A percentile compares a stretch with the other conserved stretches of the same genome.
Evolutionary conservation across 2,113 vertebrate species (phyloP).

Genomic region (Crotalus horridus): DNA sequence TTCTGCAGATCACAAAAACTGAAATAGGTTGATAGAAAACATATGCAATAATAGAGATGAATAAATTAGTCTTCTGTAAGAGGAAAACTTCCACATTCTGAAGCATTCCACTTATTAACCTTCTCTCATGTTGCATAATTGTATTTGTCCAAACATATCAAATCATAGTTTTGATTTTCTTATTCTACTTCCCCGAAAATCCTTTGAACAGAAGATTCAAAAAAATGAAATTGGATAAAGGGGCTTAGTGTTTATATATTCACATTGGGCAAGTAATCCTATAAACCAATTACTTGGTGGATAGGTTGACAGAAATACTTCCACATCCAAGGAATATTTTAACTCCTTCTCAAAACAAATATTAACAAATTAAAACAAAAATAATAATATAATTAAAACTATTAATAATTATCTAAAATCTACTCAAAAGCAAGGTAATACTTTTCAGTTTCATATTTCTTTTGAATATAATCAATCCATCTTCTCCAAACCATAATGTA

Average conservation of each 20-base stretch:
- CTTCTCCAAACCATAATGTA: too few species aligned
- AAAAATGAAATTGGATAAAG: neutral
- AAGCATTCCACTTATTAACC: neutral
- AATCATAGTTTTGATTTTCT: neutral
- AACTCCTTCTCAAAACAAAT: too few species aligned
- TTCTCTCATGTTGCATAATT: neutral
- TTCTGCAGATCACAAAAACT: constrained; percentile 10
- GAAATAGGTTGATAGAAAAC: neutral
- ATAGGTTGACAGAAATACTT: neutral
- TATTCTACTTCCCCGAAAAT: neutral
- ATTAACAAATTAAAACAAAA: too few species aligned
- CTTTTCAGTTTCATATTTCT: too few species aligned
- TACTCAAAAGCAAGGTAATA: too few species aligned
- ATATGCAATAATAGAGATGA: neutral
- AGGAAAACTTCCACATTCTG: neutral
- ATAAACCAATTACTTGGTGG: neutral
- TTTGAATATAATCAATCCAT: too few species aligned
- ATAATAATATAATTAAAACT: too few species aligned
- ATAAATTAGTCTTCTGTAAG: constrained; percentile 1
- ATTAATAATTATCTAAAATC: too few species aligned
- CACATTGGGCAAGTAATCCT: neutral
- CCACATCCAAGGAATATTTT: neutral
- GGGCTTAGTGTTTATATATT: neutral
- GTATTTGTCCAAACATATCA: neutral
- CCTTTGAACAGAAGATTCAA: constrained; percentile 21